Conservation (phyloP, 1,140 invertebrate species). For the Temnothorax curvispinosus region DNA sequence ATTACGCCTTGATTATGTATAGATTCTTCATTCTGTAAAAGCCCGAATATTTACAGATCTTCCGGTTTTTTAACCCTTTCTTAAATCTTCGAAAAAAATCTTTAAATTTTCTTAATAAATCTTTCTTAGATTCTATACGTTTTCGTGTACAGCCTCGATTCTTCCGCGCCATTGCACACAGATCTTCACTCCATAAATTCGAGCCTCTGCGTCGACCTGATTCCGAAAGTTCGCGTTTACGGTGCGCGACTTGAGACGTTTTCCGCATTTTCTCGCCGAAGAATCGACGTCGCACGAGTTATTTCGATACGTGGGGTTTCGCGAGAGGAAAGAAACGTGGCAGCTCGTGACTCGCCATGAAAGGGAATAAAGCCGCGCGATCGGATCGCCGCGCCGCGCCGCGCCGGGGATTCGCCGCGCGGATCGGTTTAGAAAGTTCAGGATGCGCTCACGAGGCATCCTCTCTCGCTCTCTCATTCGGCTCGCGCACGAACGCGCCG, state of each 20-base stretch:
- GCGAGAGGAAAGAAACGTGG: constrained; percentile 20
- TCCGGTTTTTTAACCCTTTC: background rate
- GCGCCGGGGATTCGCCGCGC: constrained; percentile 12
- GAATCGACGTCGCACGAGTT: background rate
- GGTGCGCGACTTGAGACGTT: background rate
- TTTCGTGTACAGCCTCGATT: background rate
- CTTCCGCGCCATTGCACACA: no score
- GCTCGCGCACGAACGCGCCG: constrained; percentile 13
- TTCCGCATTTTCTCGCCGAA: background rate
- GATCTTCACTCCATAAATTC: background rate
- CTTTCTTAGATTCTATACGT: background rate
- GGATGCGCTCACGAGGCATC: constrained; percentile 67
- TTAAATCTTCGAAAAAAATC: no score
- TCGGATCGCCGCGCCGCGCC: constrained; percentile 42
- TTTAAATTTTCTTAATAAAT: no score
- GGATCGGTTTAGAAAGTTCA: constrained; percentile 78
- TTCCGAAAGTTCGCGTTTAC: background rate
- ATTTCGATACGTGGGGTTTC: background rate
- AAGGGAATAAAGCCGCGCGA: constrained; percentile 68
- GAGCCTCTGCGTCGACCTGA: background rate
- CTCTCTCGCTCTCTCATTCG: background rate
- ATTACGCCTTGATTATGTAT: background rate
- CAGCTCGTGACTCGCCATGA: constrained; percentile 65
- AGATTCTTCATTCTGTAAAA: background rate
- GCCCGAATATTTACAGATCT: background rate